Percentiles rank a stretch among this genome's conserved stretches.
Evolutionary conservation across 2,113 vertebrate species (phyloP).

Genomic region (Carassius auratus): DNA sequence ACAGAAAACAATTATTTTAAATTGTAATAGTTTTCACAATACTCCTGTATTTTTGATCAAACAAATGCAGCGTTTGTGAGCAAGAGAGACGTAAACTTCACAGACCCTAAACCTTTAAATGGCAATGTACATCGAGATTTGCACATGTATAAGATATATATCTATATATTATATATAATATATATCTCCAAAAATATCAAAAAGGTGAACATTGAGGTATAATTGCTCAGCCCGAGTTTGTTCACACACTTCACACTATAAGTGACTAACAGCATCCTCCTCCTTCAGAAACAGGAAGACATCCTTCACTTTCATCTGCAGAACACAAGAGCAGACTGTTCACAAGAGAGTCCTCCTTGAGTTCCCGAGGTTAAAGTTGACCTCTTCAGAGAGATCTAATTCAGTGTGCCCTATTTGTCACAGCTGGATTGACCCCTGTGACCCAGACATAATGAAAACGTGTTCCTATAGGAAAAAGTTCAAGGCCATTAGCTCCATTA

Average conservation of each 20-base stretch:
- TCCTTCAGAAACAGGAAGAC: neutral
- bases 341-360: constrained; percentile 21
- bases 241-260: neutral
- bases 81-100: too few relatives aligned
- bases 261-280: neutral
- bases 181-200: too few relatives aligned
- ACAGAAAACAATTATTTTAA: too few relatives aligned
- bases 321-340: constrained; percentile 3
- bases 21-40: too few relatives aligned
- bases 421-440: constrained; percentile 1
- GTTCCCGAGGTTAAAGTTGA: constrained; percentile 23
- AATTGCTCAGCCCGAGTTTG: neutral
- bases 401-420: neutral
- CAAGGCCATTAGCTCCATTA: neutral
- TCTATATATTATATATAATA: too few relatives aligned
- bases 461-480: constrained; percentile 25
- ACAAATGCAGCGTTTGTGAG: too few relatives aligned
- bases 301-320: neutral
- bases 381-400: constrained; percentile 14
- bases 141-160: too few relatives aligned
- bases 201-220: neutral
- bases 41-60: too few relatives aligned
- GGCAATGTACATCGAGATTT: too few relatives aligned
- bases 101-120: too few relatives aligned
- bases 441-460: constrained; percentile 15